Evolutionary conservation across 1,140 invertebrate species (phyloP).

Genomic region (Cyphomyrmex costatus): DNA sequence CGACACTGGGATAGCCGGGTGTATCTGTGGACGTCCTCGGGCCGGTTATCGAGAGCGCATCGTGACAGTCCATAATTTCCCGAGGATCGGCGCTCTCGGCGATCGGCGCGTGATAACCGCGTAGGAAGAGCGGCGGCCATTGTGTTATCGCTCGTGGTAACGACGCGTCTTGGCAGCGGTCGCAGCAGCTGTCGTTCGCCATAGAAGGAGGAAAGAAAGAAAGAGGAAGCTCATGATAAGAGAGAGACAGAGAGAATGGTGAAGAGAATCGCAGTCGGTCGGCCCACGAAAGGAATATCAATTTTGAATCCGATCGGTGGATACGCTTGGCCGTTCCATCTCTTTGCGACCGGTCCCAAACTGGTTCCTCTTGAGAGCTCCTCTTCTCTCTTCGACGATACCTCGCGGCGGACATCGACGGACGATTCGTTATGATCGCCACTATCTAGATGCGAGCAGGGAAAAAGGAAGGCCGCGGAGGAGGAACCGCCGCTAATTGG

Average conservation of each 20-base stretch:
- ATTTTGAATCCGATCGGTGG: conserved; percentile 76
- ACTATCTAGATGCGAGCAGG: conserved; percentile 71
- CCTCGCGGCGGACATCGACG: conserved; percentile 71
- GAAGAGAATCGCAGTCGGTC: conserved; percentile 18
- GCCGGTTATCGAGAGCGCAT: conserved; percentile 67
- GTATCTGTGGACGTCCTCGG: conserved; percentile 60
- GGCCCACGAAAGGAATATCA: conserved; percentile 73
- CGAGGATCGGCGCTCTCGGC: conserved; percentile 66
- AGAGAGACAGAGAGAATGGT: background rate
- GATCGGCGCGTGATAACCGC: conserved; percentile 71
- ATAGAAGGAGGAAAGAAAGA: conserved; percentile 13
- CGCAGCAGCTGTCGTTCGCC: conserved; percentile 72
- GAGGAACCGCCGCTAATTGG: conserved; percentile 69
- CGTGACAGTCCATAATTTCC: conserved; percentile 75
- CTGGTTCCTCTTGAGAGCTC: conserved; percentile 63
- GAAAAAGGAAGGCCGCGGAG: conserved; percentile 62
- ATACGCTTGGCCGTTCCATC: conserved; percentile 71
- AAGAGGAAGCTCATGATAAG: background rate
- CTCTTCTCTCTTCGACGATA: conserved; percentile 38
- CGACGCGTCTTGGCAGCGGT: conserved; percentile 69
- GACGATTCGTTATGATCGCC: conserved; percentile 76
- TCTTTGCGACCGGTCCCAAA: conserved; percentile 70
- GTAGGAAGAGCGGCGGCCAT: conserved; percentile 71
- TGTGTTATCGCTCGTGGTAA: conserved; percentile 74
- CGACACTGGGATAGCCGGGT: conserved; percentile 50